Base-by-base conservation (phyloP, 2,113 vertebrate genomes). In the Columbina picui region DNA sequence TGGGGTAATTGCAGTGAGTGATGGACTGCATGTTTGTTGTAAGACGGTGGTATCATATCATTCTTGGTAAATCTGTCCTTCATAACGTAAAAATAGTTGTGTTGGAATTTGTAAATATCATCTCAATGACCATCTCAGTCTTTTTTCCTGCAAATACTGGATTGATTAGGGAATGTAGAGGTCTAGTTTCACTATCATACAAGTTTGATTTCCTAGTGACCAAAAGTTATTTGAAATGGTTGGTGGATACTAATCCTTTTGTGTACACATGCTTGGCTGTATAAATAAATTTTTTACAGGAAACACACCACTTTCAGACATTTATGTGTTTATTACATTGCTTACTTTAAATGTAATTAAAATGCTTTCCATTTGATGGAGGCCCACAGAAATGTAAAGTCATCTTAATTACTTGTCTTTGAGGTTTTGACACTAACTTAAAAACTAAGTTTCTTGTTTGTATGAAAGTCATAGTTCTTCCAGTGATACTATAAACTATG, bases 241-340 rank as follows among this genome's bases (percentile, higher is more conserved):
- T 70, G 50, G 7, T 84, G 30, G 38, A 22, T 84, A 60, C 29
- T 71, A 56, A 65, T 74, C 0, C 0, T 63, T 76, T 70, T 68
- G 23, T 45, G 27, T 61, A 43, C 74, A 69, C 59, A 15, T 45
- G 45, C n/a, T 69, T 52, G 22, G 32, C 59, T 78, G 6, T 59
- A 84, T 36, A 94, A 95, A 89, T 39, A 95, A 61, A 6, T 52
- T 90, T 94, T 93, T 93, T 93, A 88, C 38, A 84, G 85, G 30
- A 94, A 73, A n/a, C 7, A 78, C 17, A 67, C 18, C 16, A 47
- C 13, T 93, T 92, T 86, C 65, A 96, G 84, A 89, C 90, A 87
- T 77, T 63, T 95, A 68, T 91, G 71, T 94, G 49, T 83, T 85
- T 59, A 90, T 94, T 81, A 41, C 10, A 91, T 90, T 84, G 82